phyloP scores from a whole-genome alignment of 30 jellyfish, hydroid and myxozoan species.

The Morbakka virulenta region DNA sequence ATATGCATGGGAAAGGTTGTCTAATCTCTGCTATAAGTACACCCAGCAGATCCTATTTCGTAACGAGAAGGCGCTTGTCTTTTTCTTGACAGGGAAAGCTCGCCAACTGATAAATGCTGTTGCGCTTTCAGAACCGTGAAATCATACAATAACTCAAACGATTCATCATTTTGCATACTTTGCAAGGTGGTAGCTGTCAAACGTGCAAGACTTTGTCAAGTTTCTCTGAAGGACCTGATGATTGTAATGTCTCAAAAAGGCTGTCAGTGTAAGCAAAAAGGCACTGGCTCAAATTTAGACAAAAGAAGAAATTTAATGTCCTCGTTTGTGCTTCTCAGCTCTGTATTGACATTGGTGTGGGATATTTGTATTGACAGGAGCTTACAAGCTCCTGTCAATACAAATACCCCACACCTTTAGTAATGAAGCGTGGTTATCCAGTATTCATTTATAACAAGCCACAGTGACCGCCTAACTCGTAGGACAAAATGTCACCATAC shows the following conservation, averaged over 20 bases:
- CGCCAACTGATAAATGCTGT: constrained; percentile 27
- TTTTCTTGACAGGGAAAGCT: too few relatives aligned
- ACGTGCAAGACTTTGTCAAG: constrained; percentile 50
- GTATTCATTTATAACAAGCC: constrained; percentile 40
- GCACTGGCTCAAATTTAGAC: constrained; percentile 45
- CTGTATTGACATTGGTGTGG: constrained; percentile 34
- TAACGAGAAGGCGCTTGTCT: constrained; percentile 13
- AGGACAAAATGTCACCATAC: too few relatives aligned
- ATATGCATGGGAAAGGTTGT: constrained; percentile 7
- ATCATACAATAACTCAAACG: constrained; percentile 20
- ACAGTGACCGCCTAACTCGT: too few relatives aligned
- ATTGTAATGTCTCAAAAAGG: constrained; percentile 52
- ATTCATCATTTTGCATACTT: constrained; percentile 23
- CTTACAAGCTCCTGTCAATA: constrained; percentile 17
- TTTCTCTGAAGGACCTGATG: constrained; percentile 31
- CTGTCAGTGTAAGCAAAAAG: constrained; percentile 61
- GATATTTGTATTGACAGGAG: too few relatives aligned
- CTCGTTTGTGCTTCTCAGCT: constrained; percentile 59
- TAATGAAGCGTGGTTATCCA: constrained; percentile 37
- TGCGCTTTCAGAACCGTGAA: background rate
- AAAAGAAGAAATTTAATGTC: constrained; percentile 31
- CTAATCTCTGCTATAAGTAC: background rate
- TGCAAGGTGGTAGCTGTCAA: constrained; percentile 32
- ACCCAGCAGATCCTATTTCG: constrained; percentile 1
- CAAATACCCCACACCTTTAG: constrained; percentile 32